Percentiles rank a stretch among this genome's conserved stretches.
phyloP scores from a whole-genome alignment of 2,797 vertebrate genomes.

The Melanotaenia maccullochi region DNA sequence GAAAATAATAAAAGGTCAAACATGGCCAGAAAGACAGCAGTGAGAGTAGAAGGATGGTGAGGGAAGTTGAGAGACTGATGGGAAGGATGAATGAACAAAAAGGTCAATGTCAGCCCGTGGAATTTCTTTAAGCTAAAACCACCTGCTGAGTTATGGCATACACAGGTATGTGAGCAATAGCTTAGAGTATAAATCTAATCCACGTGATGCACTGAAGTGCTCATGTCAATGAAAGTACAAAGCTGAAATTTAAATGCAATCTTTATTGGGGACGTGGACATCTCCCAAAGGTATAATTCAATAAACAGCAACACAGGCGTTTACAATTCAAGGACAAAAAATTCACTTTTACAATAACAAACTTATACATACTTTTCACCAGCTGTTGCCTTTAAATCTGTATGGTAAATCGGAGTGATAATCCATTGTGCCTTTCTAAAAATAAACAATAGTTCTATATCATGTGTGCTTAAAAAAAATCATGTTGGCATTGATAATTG shows the following conservation, averaged over 20 bases:
- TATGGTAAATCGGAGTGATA: conserved; percentile 40
- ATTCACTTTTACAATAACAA: conserved; percentile 79
- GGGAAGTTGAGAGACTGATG: conserved; percentile 13
- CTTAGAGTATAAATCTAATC: neutral
- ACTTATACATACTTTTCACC: conserved; percentile 55
- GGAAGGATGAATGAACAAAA: conserved; percentile 33
- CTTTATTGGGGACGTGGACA: conserved; percentile 80
- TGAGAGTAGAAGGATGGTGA: neutral
- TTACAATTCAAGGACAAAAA: conserved; percentile 80
- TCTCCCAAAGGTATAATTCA: conserved; percentile 77
- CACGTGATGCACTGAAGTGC: neutral
- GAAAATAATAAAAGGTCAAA: conserved; percentile 55
- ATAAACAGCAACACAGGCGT: conserved; percentile 81
- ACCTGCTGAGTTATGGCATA: neutral
- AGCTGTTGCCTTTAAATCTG: conserved; percentile 41
- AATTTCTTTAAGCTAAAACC: neutral
- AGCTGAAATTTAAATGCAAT: conserved; percentile 76
- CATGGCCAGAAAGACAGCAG: conserved; percentile 17
- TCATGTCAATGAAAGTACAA: neutral
- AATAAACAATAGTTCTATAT: conserved; percentile 22
- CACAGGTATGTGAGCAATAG: neutral
- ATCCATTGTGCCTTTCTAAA: conserved; percentile 4
- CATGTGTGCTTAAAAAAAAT: conserved; percentile 31
- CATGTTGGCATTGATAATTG: conserved; percentile 2
- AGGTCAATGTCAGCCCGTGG: conserved; percentile 24